These are phyloP conservation scores for Microdon myrmicae DNA, from an alignment of 2,888 invertebrate genomes.

Conservation along the genomic window DNA sequence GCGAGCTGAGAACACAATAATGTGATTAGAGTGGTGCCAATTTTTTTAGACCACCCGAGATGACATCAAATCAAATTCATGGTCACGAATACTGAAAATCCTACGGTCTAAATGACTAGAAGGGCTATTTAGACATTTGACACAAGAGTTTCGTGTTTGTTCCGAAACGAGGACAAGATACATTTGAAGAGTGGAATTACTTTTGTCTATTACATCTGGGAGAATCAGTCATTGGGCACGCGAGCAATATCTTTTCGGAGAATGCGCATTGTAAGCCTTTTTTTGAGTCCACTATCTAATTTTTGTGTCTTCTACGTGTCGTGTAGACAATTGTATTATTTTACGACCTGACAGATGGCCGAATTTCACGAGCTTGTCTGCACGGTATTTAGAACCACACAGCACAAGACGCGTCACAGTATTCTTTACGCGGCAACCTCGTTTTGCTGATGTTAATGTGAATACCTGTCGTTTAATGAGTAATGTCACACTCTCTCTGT, in stretches of 20 bases:
- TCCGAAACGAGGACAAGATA: not conserved
- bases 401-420: not conserved
- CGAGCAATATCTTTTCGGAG: not conserved
- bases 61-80: too few species aligned
- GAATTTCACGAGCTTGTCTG: not conserved
- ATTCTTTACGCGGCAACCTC: slow-evolving; percentile 18
- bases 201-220: slow-evolving; percentile 21
- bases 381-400: not conserved
- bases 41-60: too few species aligned
- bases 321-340: slow-evolving; percentile 2
- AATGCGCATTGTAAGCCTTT: not conserved
- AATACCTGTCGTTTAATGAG: slow-evolving; percentile 22
- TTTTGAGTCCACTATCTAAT: slow-evolving; percentile 10
- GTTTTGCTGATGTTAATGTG: slow-evolving; percentile 12
- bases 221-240: not conserved
- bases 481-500: slow-evolving; percentile 21
- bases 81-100: too few species aligned
- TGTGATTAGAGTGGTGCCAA: too few species aligned
- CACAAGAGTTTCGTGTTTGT: slow-evolving; percentile 1
- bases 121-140: not conserved
- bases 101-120: slow-evolving; percentile 19
- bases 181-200: not conserved
- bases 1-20: too few species aligned
- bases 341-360: slow-evolving; percentile 9
- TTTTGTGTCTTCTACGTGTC: slow-evolving; percentile 12